Conservation (phyloP, 1,140 invertebrate genomes). For the Drosophila teissieri region DNA sequence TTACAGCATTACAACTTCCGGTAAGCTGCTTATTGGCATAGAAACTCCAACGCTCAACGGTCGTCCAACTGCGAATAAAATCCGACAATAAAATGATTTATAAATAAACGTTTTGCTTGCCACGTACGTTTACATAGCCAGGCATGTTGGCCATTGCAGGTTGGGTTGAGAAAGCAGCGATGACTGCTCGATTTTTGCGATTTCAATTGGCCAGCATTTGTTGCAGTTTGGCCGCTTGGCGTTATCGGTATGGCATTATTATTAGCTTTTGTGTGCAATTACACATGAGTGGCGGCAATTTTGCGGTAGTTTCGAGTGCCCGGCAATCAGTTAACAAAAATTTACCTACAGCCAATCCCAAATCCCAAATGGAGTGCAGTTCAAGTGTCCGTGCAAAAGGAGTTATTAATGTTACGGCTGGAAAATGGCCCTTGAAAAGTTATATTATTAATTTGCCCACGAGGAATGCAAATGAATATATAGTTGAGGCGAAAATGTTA, state of each 20-base stretch:
- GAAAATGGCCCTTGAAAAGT: conserved; percentile 5
- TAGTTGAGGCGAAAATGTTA: too few species aligned
- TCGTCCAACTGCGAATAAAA: conserved; percentile 70
- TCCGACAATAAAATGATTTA: conserved; percentile 83
- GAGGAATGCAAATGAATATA: not conserved
- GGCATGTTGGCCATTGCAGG: not conserved
- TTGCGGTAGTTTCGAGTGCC: conserved; percentile 54
- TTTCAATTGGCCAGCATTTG: conserved; percentile 57
- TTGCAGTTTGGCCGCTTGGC: conserved; percentile 15
- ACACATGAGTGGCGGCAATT: conserved; percentile 61
- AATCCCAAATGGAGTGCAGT: conserved; percentile 1
- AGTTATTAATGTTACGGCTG: conserved; percentile 39
- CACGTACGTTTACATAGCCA: conserved; percentile 33
- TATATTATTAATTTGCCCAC: conserved; percentile 1
- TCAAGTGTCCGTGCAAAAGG: conserved; percentile 10
- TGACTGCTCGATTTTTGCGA: conserved; percentile 58
- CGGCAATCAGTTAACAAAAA: conserved; percentile 41
- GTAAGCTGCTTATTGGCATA: conserved; percentile 83
- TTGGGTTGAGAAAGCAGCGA: conserved; percentile 23
- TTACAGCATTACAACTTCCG: conserved; percentile 83
- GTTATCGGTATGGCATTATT: conserved; percentile 56
- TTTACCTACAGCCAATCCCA: conserved; percentile 9
- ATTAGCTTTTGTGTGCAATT: conserved; percentile 67
- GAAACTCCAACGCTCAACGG: conserved; percentile 62
- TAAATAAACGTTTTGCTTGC: conserved; percentile 69